Conservation (phyloP, 2,113 vertebrate genomes). For the Catharus minimus region DNA sequence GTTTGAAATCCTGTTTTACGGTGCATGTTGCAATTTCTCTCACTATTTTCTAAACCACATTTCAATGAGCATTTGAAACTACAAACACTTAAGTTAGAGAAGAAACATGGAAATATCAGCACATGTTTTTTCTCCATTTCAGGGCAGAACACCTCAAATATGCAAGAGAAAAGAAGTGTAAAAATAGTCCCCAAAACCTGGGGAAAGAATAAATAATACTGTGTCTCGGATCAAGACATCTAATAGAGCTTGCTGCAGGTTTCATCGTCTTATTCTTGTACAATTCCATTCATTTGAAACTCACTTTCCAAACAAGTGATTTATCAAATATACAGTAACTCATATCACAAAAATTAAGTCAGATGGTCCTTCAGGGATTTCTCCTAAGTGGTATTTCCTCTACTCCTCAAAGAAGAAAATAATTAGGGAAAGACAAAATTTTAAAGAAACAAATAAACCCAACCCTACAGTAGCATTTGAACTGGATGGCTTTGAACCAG, state of each 20-base stretch:
- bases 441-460: neutral
- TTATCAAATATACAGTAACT: neutral
- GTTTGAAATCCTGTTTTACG: neutral
- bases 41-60: neutral
- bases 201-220: neutral
- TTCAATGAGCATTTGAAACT: neutral
- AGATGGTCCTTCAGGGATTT: neutral
- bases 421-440: neutral
- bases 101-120: neutral
- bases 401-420: neutral
- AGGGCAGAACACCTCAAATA: neutral
- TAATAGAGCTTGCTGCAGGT: neutral
- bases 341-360: neutral
- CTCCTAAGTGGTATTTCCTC: neutral
- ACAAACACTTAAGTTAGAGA: neutral
- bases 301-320: neutral
- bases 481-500: neutral
- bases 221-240: neutral
- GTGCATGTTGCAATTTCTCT: neutral
- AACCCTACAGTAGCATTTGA: neutral
- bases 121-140: neutral
- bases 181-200: rapidly evolving
- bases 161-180: neutral
- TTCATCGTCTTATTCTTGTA: neutral
- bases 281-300: neutral